Evolutionary conservation across 2,113 vertebrate species (phyloP), one percentile per base, ranked within the genome.

Genomic region (Anguilla japonica): DNA sequence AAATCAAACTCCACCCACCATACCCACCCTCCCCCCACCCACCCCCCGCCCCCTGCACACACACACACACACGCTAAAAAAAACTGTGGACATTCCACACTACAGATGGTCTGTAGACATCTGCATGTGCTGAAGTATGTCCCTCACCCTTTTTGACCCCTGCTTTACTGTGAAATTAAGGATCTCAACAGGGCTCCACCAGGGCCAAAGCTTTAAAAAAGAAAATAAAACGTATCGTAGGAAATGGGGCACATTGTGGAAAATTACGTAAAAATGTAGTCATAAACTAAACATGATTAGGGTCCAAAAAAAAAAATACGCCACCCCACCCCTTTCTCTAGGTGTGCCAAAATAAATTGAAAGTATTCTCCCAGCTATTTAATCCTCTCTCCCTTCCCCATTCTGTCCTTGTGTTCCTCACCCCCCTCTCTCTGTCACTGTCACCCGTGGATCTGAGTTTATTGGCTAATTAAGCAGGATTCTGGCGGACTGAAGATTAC

Each of bases 381-480:
- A 91, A 87, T 92, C 92, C 92, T 83, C 90, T 43, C 71, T 87
- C 87, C 79, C 67, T 71, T n/a, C 6, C 71, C n/a, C 71, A 29
- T 75, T 75, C 71, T 29, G 9, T 75, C 71, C n/a, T 75, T 13
- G 71, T 34, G n/a, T 75, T n/a, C n/a, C 6, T 34, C n/a, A 2
- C 71, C 26, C 20, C 71, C 26, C 71, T 34, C 87, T 60, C 71
- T 81, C 86, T 90, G 88, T 91, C 91, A 92, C 88, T 63, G 13
- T 60, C 79, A 46, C 57, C n/a, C 71, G 26, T 75, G 67, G 79
- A 26, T 86, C 46, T 87, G 88, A 88, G 89, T 94, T 94, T 94
- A 91, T 84, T 7, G 79, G 84, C 88, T 94, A 95, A 95, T 95
- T 94, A 91, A 92, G 91, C 92, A 89, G 90, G 94, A 94, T 93